Base-by-base conservation (phyloP, 1,140 invertebrate genomes). In the Diabrotica undecimpunctata region DNA sequence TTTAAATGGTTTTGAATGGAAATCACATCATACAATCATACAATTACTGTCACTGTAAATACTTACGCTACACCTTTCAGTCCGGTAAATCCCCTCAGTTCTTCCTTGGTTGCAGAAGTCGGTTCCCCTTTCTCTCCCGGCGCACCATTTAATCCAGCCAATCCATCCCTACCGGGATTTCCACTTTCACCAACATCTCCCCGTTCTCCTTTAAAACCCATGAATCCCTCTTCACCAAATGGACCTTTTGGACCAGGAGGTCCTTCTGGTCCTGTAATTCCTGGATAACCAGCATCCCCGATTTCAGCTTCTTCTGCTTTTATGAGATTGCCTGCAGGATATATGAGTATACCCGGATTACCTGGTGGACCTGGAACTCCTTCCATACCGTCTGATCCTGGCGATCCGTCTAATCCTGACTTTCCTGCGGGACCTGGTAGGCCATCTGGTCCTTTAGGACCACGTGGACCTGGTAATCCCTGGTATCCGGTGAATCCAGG, bases 401-500 rank as follows among this genome's bases (percentile, higher is more conserved):
- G 38, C 5, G 76, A 75, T 10, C 86, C 86, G 61, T 83, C 80
- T 59, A 82, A 78, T 46, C 80, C 83, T 57, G 62, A 75, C 14
- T 70, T 76, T 54, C 83, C 85, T 41, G 70, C 75, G 38, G 71
- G 76, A 51, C 90, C 90, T 9, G 78, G 75, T 68, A 87, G 84
- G 36, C 90, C 89, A 77, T 87, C 88, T 0, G 81, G 75, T 54
- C 90, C 90, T 60, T 81, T 77, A 11, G 81, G 68, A 11, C 88
- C 88, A 65, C 75, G 67, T 0, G 67, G 67, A 46, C 75, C 75
- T 6, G 72, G 64, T 41, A 81, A 79, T 41, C 86, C 86, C 0
- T 82, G 81, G 6, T 84, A 71, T 38, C 88, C 88, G 5, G 79
- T 74, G n/a, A 75, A 72, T 61, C 88, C 88, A 6, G 82, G 81